These are phyloP conservation scores for Athene cunicularia DNA, from an alignment of 2,113 vertebrate species.

Conservation along the genomic window DNA sequence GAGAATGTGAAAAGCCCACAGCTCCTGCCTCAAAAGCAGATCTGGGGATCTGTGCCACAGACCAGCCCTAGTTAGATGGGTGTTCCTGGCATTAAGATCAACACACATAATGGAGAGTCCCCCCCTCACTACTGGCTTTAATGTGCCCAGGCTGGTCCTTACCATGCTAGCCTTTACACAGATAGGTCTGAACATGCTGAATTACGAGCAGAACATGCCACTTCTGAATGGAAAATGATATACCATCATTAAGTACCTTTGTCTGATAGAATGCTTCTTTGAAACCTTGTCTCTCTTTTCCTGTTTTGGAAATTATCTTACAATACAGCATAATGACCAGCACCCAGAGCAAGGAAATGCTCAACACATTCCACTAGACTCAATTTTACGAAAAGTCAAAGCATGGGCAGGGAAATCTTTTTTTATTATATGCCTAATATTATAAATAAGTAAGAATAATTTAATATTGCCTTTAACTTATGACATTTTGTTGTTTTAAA, in stretches of 20 bases:
- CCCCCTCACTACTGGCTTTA: neutral
- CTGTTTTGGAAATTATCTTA: neutral
- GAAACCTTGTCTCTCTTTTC: neutral
- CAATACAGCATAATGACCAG: neutral
- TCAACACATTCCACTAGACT: neutral
- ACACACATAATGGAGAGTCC: neutral
- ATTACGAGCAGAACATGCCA: neutral
- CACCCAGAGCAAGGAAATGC: neutral
- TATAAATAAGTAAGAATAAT: slow-evolving; percentile 13
- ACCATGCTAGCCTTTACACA: neutral
- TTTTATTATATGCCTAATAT: neutral
- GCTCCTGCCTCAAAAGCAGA: neutral
- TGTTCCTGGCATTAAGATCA: neutral
- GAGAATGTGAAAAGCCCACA: neutral
- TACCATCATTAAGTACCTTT: neutral
- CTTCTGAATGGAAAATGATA: neutral
- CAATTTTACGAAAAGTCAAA: neutral
- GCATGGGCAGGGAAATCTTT: neutral
- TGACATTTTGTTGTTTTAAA: neutral
- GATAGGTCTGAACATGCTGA: neutral
- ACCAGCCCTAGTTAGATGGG: neutral
- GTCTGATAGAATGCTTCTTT: neutral
- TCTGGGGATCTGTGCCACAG: neutral
- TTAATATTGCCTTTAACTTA: neutral
- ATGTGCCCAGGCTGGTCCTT: neutral